Evolutionary conservation across 2,888 invertebrate species (phyloP), one percentile per base, ranked within the genome.

Genomic region (Cenopis cana): DNA sequence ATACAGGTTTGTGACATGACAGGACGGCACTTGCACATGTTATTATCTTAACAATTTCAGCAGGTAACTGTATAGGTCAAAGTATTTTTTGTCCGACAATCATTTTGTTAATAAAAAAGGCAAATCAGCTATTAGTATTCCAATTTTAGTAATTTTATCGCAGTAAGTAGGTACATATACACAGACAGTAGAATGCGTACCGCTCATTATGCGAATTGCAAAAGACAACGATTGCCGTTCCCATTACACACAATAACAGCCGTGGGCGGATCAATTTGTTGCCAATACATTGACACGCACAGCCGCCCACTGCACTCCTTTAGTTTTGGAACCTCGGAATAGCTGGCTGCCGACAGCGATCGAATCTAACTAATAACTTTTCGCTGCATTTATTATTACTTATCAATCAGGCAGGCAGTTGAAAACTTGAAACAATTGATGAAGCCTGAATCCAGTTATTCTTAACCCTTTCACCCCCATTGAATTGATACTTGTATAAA

Each of bases 231-330:
- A 46, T 52, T 57, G 66, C 68, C 41, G 41, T 52, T 66, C 54
- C 61, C 61, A 65, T 69, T 69, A 38, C 64, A 69, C 29, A 73
- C 64, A 73, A 71, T 71, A 66, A 68, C 20, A 9, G 55, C 36
- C n/a, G 71, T 71, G 54, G 71, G 71, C 55, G 71, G 57, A 52
- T 62, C 38, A 72, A 72, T 61, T 55, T 55, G 67, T 52, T 52
- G 52, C 62, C 62, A 57, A 66, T 66, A 55, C 59, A 57, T 55
- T 55, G 54, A 56, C 68, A 55, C 62, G 52, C 65, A 20, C 18
- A 17, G 59, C 20, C 20, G 61, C 68, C 60, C 52, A 68, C 68
- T 12, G 24, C n/a, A 57, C 29, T 57, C 56, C 68, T 59, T 68
- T 38, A 29, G 11, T 60, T 67, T 41, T 50, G 8, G 17, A 18